phyloP scores from a whole-genome alignment of 2,113 vertebrate genomes.

The Pedionomus torquatus region DNA sequence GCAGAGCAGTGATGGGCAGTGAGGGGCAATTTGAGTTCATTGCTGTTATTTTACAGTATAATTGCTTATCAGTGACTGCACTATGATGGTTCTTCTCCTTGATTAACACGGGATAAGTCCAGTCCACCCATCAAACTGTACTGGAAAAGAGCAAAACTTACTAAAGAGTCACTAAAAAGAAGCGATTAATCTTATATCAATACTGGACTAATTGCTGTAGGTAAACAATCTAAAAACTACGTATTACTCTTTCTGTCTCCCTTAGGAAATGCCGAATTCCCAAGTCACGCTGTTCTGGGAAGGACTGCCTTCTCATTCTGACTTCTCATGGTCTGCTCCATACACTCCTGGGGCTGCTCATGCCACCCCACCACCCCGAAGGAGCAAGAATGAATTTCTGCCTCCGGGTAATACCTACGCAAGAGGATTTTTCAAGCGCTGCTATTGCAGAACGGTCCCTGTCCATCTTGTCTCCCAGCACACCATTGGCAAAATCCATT shows the following conservation, averaged over 20 bases:
- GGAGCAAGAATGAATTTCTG: not conserved
- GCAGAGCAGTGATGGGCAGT: slow-evolving; percentile 71
- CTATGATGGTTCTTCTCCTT: not conserved
- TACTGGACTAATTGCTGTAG: not conserved
- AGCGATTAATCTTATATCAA: not conserved
- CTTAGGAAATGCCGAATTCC: not conserved
- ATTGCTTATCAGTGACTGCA: slow-evolving; percentile 49
- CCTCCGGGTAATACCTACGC: not conserved
- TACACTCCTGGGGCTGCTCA: not conserved
- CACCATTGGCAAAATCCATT: not conserved
- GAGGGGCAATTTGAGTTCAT: slow-evolving; percentile 70
- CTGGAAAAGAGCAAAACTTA: not conserved
- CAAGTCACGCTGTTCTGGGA: not conserved
- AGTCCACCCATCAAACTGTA: not conserved
- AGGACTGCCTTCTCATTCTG: not conserved
- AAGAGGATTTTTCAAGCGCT: not conserved
- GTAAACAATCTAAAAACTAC: not conserved
- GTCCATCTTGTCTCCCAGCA: not conserved
- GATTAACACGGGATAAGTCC: not conserved
- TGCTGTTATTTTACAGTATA: slow-evolving; percentile 73
- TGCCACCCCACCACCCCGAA: not conserved
- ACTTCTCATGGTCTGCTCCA: not conserved
- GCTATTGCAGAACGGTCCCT: not conserved
- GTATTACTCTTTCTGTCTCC: not conserved
- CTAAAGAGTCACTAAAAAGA: not conserved